A percentile compares a stretch with the other conserved stretches of the same genome.
Conservation (phyloP, 2,113 vertebrate genomes). For the Silurus glanis region DNA sequence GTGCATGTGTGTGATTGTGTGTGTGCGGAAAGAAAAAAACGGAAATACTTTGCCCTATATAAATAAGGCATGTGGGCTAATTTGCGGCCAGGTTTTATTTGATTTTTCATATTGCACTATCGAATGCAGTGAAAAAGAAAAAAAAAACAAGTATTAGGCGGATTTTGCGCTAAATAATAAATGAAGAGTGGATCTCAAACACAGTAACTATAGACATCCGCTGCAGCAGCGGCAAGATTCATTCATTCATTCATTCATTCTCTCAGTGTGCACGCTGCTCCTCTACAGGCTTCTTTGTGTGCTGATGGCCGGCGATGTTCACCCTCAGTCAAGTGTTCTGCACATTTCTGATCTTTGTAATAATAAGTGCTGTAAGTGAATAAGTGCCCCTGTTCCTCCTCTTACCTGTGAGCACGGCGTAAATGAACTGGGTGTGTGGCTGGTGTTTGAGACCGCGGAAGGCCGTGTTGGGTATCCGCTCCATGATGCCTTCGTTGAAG, state of each 20-base stretch:
- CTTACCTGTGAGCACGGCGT: conserved; percentile 88
- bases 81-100: neutral
- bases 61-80: conserved; percentile 10
- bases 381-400: neutral
- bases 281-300: conserved; percentile 63
- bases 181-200: conserved; percentile 50
- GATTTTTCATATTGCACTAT: neutral
- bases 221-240: conserved; percentile 27
- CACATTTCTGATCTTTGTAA: neutral
- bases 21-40: neutral
- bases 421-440: conserved; percentile 83
- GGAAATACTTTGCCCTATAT: neutral
- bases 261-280: conserved; percentile 50
- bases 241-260: conserved; percentile 66
- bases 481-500: conserved; percentile 93
- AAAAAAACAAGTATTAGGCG: neutral
- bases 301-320: neutral
- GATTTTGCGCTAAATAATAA: neutral
- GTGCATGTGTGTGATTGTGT: neutral
- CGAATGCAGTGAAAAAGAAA: neutral
- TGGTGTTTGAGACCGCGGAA: conserved; percentile 88
- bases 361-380: too few relatives aligned
- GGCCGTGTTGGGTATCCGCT: conserved; percentile 92
- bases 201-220: conserved; percentile 49
- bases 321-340: neutral